Base-by-base conservation (phyloP, 2,113 vertebrate species). In the Ammospiza nelsoni region DNA sequence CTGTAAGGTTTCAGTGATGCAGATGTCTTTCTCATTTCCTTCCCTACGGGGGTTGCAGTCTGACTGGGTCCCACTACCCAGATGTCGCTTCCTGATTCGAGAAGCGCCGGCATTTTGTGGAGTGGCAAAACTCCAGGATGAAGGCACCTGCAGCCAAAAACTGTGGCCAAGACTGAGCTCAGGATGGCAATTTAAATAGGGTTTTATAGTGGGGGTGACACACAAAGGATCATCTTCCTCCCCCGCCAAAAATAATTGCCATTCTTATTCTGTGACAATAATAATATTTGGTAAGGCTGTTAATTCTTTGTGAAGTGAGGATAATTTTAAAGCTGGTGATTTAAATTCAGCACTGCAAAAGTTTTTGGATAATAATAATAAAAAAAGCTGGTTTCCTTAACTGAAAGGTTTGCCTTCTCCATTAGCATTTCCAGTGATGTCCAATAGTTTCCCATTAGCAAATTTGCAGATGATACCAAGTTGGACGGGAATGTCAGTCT, bases 11-110 rank as follows among this genome's bases (percentile, higher is more conserved):
- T 93, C 90, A 55, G 3, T 37, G 55, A 77, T 78, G 77, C 89
- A 94, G 91, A 82, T 94, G 92, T 90, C 57, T 81, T 65, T 93
- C 86, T 95, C 61, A 1, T 89, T 97, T 92, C 87, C 80, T 90
- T 93, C 91, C 92, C 80, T 78, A 9, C 0, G 0, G 62, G 61
- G 49, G 68, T 77, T 84, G 91, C 89, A 84, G 76, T 89, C 66
- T 95, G 80, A 89, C 89, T 89, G 73, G 37, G 76, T 87, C 62
- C 37, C 0, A 2, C 54, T 82, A 68, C 87, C 25, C 77, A 89
- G 89, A 87, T 75, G 65, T 58, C 0, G 3, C 69, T 87, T 81
- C 89, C 66, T 82, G 81, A 76, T 72, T 63, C 65, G 77, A 89
- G 86, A 89, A 78, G 67, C 21, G 9, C 31, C 17, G 0, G 59